Base-by-base conservation (phyloP, 2,797 vertebrate genomes). In the Astyanax mexicanus region DNA sequence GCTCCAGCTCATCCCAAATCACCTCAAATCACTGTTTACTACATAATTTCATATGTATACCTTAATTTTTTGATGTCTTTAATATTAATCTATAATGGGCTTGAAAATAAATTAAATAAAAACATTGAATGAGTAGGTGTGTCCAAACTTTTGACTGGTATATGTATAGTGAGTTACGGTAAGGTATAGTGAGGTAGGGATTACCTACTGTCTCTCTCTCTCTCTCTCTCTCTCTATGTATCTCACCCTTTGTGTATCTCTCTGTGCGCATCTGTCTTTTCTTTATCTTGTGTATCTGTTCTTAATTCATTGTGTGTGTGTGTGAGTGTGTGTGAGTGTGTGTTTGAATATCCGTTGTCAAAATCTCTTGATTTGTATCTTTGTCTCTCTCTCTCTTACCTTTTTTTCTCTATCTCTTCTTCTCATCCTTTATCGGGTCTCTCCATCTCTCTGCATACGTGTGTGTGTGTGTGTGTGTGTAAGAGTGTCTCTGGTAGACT, bases 401-500 rank as follows among this genome's bases (percentile, higher is more conserved):
- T 11, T 32, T 9, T 47, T 9, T 61, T 15, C 47, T 6, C 47
- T 17, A 32, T 12, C 25, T 19, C 37, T 40, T 6, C 23, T 12
- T 17, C 15, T n/a, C 9, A 12, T 47, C 29, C 29, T 72, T 55
- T 66, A 52, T 73, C 49, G 40, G 38, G 57, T 66, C 68, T 61
- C 62, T 54, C 68, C 60, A 25, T 21, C 60, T n/a, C 58, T 54
- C 51, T 21, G 1, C 64, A 0, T 23, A 4, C 64, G 10, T 32
- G 29, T 32, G 29, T 32, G 29, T 32, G 2, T 32, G 29, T 32
- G 13, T 29, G 29, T 2, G 29, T 32, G 29, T 54, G 76, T 80
- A 74, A 74, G 64, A 49, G 62, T 78, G 64, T 68, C 54, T 66
- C 83, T 83, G 75, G 85, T 74, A 76, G 17, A 17, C n/a, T 19